phyloP scores from a whole-genome alignment of 2,888 invertebrate species.

The Seira sanloemensis region DNA sequence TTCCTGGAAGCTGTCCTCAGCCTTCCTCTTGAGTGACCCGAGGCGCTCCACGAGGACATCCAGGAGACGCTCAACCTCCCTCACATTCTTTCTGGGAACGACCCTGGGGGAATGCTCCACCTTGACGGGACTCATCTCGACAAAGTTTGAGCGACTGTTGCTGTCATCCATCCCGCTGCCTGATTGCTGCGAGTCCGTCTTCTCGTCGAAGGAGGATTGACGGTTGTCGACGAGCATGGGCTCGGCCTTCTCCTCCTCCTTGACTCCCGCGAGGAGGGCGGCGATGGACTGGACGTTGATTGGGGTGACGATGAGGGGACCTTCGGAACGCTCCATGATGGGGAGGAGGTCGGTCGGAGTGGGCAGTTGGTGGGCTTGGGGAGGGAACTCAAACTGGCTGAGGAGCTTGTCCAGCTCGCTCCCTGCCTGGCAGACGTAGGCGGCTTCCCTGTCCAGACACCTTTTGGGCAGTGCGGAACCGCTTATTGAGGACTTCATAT shows the following conservation, averaged over 20 bases:
- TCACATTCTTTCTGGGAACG: slow-evolving; percentile 73
- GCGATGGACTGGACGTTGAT: slow-evolving; percentile 59
- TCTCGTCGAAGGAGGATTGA: background rate
- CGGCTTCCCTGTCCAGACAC: slow-evolving; percentile 93
- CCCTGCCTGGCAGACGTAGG: slow-evolving; percentile 89
- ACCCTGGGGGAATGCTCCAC: background rate
- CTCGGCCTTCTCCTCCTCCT: slow-evolving; percentile 30
- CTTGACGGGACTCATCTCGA: background rate
- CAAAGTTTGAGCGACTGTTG: background rate
- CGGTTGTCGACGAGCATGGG: slow-evolving; percentile 32
- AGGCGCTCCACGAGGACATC: slow-evolving; percentile 93
- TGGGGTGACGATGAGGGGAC: background rate
- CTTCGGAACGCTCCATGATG: slow-evolving; percentile 31
- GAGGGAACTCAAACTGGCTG: slow-evolving; percentile 77
- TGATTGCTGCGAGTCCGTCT: background rate
- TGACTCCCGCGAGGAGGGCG: slow-evolving; percentile 44
- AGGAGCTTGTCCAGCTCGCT: slow-evolving; percentile 87
- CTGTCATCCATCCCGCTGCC: slow-evolving; percentile 45
- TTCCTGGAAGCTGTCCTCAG: slow-evolving; percentile 94
- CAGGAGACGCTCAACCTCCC: slow-evolving; percentile 87
- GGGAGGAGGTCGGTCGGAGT: slow-evolving; percentile 48
- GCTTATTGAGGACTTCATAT: slow-evolving; percentile 97
- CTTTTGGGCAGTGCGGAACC: slow-evolving; percentile 96
- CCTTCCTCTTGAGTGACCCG: slow-evolving; percentile 93
- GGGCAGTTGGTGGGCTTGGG: slow-evolving; percentile 22